Evolutionary conservation across 2,113 vertebrate species (phyloP).

Genomic region (Plecotus auritus): DNA sequence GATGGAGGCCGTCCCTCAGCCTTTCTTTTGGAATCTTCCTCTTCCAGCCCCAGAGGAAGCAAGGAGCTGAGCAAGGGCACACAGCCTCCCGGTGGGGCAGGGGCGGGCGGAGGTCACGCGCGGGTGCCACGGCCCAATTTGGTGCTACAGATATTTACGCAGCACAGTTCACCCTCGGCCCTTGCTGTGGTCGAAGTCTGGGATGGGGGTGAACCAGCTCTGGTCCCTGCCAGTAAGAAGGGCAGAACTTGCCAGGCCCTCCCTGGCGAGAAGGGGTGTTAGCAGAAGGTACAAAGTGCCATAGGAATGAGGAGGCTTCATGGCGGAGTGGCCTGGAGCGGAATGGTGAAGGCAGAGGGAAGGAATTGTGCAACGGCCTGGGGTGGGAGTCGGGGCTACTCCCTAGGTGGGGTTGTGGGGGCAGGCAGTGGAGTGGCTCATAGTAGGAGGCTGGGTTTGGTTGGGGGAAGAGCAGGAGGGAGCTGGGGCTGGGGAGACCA

Average conservation of each 20-base stretch:
- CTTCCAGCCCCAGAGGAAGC: neutral
- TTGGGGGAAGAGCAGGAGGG: neutral
- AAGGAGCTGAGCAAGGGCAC: neutral
- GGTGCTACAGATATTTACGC: fast-evolving
- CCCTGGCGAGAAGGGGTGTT: neutral
- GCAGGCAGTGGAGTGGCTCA: neutral
- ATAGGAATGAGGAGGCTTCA: neutral
- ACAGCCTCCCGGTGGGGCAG: fast-evolving
- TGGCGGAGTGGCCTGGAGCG: neutral
- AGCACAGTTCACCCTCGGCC: neutral
- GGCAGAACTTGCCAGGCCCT: neutral
- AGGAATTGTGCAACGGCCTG: neutral
- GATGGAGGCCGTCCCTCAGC: neutral
- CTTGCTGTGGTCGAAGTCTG: fast-evolving
- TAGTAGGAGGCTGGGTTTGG: neutral
- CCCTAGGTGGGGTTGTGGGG: neutral
- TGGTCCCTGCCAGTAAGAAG: neutral
- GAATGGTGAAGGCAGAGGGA: neutral
- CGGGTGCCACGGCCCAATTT: fast-evolving
- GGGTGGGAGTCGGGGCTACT: neutral
- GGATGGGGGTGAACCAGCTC: neutral
- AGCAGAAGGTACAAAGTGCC: neutral
- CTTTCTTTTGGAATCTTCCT: neutral
- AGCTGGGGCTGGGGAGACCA: neutral
- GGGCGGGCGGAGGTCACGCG: fast-evolving